A percentile compares a stretch with the other conserved stretches of the same genome.
These are phyloP conservation scores for Listrodromus nycthemerus DNA, from an alignment of 2,888 invertebrate species.

Conservation along the genomic window DNA sequence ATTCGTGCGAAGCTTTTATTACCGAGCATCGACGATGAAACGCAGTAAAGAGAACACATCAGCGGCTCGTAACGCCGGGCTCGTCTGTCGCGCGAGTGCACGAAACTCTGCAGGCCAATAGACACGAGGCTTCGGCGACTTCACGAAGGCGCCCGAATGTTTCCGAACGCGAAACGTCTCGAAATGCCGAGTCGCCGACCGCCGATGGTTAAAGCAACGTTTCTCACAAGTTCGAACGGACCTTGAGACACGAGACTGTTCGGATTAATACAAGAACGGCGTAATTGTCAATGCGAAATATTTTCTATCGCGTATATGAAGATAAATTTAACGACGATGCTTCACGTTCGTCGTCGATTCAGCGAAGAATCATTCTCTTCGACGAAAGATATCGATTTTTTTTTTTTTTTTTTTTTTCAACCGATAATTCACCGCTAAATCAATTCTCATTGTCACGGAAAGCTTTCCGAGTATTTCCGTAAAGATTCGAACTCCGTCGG, in stretches of 20 bases:
- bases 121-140: not conserved
- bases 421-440: too few relatives aligned
- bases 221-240: not conserved
- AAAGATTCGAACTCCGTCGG: not conserved
- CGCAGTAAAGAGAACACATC: constrained; percentile 7
- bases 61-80: constrained; percentile 1
- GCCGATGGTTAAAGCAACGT: not conserved
- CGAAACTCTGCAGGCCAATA: not conserved
- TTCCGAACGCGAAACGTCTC: not conserved
- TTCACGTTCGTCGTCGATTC: too few relatives aligned
- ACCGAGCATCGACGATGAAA: constrained; percentile 55
- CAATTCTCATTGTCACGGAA: too few relatives aligned
- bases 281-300: not conserved
- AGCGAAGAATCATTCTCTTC: too few relatives aligned
- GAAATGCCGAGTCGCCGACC: not conserved
- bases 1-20: constrained; percentile 57
- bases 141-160: not conserved
- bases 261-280: not conserved
- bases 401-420: too few relatives aligned
- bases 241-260: not conserved
- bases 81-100: not conserved
- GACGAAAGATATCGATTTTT: too few relatives aligned
- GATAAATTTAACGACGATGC: not conserved
- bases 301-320: too few relatives aligned
- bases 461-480: not conserved